These are phyloP conservation scores for Mystacornis crossleyi DNA, from an alignment of 2,113 vertebrate species.

Conservation along the genomic window DNA sequence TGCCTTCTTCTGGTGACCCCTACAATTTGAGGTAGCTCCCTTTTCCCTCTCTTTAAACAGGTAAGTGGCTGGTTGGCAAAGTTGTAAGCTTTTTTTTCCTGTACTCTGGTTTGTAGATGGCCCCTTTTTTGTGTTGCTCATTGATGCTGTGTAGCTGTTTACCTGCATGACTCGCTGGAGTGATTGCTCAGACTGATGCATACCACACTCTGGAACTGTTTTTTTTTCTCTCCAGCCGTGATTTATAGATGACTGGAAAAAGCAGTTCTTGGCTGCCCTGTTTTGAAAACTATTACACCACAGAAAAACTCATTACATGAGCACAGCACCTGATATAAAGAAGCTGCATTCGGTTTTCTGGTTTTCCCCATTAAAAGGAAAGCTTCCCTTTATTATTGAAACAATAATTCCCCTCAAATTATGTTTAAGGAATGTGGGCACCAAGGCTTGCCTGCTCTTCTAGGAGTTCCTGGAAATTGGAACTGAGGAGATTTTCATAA, in stretches of 20 bases:
- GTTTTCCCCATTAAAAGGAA: background rate
- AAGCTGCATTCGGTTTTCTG: background rate
- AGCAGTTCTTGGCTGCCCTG: conserved; percentile 14
- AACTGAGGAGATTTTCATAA: background rate
- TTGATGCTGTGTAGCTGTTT: background rate
- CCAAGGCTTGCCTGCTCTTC: background rate
- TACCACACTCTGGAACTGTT: background rate
- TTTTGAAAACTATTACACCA: conserved; percentile 11
- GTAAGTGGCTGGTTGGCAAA: background rate
- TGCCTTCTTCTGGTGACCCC: background rate
- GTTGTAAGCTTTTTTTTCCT: background rate
- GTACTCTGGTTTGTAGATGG: background rate
- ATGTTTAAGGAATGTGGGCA: background rate
- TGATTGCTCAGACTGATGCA: background rate
- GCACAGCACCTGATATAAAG: background rate
- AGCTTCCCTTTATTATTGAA: background rate
- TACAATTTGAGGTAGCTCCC: background rate
- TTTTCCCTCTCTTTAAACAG: background rate
- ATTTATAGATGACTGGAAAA: conserved; percentile 38
- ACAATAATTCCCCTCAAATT: background rate
- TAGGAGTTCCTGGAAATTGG: background rate
- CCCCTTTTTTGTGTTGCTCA: background rate
- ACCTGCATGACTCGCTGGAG: background rate
- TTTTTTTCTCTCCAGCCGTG: background rate
- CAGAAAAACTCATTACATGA: background rate